Conservation (phyloP, 2,797 vertebrate species). For the Gallinago nigripennis region DNA sequence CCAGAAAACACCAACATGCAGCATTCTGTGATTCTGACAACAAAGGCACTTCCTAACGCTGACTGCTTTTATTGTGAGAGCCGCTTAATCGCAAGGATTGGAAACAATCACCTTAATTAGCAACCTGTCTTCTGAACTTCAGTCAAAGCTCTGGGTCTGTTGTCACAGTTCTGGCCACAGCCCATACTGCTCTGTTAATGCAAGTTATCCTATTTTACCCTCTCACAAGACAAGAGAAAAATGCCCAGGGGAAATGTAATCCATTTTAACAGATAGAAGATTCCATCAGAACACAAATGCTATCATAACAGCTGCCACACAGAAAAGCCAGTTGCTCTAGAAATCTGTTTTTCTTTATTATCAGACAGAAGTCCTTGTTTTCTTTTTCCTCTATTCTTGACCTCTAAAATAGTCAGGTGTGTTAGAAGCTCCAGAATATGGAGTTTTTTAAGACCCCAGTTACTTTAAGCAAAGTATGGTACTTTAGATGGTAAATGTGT, state of each 20-base stretch:
- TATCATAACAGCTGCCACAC: background rate
- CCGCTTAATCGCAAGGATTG: background rate
- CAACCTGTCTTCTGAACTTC: background rate
- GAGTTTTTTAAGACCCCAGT: background rate
- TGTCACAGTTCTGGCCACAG: background rate
- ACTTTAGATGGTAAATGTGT: background rate
- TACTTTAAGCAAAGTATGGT: background rate
- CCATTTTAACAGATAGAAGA: background rate
- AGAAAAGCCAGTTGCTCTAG: background rate
- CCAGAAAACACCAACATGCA: background rate
- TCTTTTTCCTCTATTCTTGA: background rate
- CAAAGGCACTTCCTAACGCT: background rate
- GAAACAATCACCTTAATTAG: background rate
- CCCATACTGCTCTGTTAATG: background rate
- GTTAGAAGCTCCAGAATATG: background rate
- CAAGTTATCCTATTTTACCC: background rate
- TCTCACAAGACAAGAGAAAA: background rate
- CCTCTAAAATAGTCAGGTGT: background rate
- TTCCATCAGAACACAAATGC: background rate
- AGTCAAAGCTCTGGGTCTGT: background rate
- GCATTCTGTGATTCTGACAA: background rate
- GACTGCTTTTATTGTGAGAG: background rate
- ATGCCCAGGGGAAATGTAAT: background rate
- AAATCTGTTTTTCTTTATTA: background rate
- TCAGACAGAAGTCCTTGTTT: background rate